Evolutionary conservation across 2,113 vertebrate species (phyloP), one percentile per base, ranked within the genome.

Genomic region (Prunella himalayana): DNA sequence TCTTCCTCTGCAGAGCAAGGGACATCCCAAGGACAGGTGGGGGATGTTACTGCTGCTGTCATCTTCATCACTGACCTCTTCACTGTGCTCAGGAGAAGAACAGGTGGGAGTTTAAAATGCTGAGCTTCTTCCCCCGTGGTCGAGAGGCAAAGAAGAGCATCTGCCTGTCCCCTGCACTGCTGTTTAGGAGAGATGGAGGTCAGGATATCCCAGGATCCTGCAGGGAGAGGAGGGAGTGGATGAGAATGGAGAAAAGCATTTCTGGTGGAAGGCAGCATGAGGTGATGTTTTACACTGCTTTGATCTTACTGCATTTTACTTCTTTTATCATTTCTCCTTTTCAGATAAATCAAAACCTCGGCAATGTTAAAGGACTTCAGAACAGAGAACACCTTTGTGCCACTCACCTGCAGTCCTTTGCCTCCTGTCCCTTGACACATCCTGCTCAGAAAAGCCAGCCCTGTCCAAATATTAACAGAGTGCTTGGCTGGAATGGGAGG

Each of bases 41-140:
- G 79, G 11, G 5, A 39, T 60, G n/a, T 95, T 70, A 23, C 85
- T 15, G 97, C 85, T 86, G 94, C 94, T 15, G 2, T 47, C 44
- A 78, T 96, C 86, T 97, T 97, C 60, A 3, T 96, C 39, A 3
- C 39, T 18, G 76, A 59, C 41, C 81, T 97, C 50, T 37, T 94
- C 69, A 31, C 50, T 60, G 28, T 53, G 54, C 57, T 97, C 66
- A 35, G 79, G 65, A 92, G 89, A 83, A 70, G 86, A 85, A 19
- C 70, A 95, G 95, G 92, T 94, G 92, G 75, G 92, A 44, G 15
- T 56, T 80, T 21, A 37, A 37, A 33, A n/a, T 3, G 44, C 69
- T 47, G 60, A 59, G 31, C 30, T n/a, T 31, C 69, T 42, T 65
- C 17, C 31, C 24, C 44, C 0, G 0, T 28, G 20, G 37, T 19